Conservation (phyloP, 2,888 invertebrate species). For the Ceriagrion tenellum region DNA sequence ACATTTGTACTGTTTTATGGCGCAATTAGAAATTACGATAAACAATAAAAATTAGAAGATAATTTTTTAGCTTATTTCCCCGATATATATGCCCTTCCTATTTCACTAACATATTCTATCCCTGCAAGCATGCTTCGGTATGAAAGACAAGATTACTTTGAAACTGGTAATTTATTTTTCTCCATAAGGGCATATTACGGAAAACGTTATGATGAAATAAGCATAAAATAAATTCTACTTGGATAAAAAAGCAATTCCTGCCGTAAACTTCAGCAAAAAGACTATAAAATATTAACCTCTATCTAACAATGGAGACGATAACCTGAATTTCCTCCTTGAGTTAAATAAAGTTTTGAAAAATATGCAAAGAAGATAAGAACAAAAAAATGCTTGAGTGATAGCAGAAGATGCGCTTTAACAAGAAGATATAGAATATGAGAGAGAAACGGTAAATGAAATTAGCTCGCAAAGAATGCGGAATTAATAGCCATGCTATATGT, state of each 20-base stretch:
- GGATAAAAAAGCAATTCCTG: not conserved
- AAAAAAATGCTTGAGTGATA: not conserved
- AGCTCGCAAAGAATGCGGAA: too few relatives aligned
- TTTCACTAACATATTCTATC: not conserved
- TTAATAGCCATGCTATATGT: too few relatives aligned
- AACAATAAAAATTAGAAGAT: too few relatives aligned
- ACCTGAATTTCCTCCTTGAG: not conserved
- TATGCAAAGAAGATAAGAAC: not conserved
- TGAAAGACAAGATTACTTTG: not conserved
- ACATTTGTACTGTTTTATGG: too few relatives aligned
- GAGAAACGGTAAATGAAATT: too few relatives aligned
- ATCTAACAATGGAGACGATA: constrained; percentile 44
- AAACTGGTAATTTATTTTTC: not conserved
- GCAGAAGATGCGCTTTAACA: not conserved
- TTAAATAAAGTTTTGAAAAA: not conserved
- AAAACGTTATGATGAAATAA: not conserved
- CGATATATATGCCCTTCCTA: not conserved
- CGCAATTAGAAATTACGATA: too few relatives aligned
- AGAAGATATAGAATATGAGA: not conserved
- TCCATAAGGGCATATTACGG: not conserved
- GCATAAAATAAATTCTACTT: not conserved
- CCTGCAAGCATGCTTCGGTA: not conserved
- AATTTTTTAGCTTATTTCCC: not conserved
- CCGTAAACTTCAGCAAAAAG: not conserved
- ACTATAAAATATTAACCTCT: constrained; percentile 38